Evolutionary conservation across 2,113 vertebrate genomes (phyloP).

Genomic region (Pao palembangensis): DNA sequence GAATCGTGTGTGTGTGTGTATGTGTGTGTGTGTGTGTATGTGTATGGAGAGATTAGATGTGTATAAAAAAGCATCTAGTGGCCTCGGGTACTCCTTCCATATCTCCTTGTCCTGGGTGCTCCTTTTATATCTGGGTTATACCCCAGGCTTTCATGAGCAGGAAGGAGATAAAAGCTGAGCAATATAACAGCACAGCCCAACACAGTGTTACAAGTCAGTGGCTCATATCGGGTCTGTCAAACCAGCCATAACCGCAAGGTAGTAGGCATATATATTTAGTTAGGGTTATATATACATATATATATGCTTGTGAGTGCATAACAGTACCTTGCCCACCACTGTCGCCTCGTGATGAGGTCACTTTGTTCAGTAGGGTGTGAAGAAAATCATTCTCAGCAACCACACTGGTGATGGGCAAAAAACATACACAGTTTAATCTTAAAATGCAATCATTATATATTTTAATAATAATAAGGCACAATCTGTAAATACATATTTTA

Average conservation of each 20-base stretch:
- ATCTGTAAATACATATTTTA: conserved; percentile 1
- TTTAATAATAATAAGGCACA: conserved; percentile 1
- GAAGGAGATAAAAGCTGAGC: conserved; percentile 32
- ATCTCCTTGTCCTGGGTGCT: conserved; percentile 18
- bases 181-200: conserved; percentile 11
- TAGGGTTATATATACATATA: too few relatives aligned
- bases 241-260: conserved; percentile 23
- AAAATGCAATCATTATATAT: background rate
- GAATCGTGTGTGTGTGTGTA: conserved; percentile 2
- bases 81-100: conserved; percentile 33
- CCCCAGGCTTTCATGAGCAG: conserved; percentile 16
- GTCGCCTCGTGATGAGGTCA: conserved; percentile 88
- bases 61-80: conserved; percentile 32
- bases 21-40: conserved; percentile 11
- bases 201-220: conserved; percentile 15
- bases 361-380: conserved; percentile 88
- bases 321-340: conserved; percentile 92
- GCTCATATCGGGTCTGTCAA: conserved; percentile 21
- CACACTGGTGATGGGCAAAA: conserved; percentile 70
- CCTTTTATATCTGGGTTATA: conserved; percentile 40
- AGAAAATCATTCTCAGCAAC: conserved; percentile 91
- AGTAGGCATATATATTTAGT: background rate
- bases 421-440: background rate
- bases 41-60: conserved; percentile 35
- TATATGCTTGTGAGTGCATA: conserved; percentile 1